Evolutionary conservation across 2,888 invertebrate species (phyloP), one percentile per base, ranked within the genome.

Genomic region (Cotesia congregata): DNA sequence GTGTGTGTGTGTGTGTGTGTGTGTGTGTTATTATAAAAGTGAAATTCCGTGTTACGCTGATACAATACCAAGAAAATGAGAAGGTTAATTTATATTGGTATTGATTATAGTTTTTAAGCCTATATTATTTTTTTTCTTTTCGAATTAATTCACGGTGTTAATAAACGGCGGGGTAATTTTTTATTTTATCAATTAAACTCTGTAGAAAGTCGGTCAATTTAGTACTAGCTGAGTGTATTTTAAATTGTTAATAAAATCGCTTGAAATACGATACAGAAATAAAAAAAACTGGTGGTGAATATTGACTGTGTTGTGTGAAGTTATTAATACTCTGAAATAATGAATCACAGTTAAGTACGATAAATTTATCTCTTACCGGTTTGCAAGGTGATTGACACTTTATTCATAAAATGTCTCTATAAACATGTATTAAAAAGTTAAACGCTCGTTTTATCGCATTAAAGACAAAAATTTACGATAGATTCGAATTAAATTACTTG

Each of bases 81-180:
- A 30, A 65, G 30, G 7, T 65, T 30, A 65, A 38, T 65, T 20
- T 65, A 65, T 65, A 30, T 30, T 20, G 9, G 9, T 20, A 65
- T 65, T 65, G 38, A 65, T 65, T 65, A 12, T 50, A 50, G 50
- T 50, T 50, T 50, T 50, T 50, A 50, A 50, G 50, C 7, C 50
- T 50, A 1, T 30, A 30, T 30, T 30, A 2, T 30, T 30, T 30
- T 30, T 30, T 30, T 12, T 50, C 50, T 12, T 50, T 12, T 50
- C 12, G 7, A 50, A 50, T 50, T 50, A 50, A 50, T 50, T 50
- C 50, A 50, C 7, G 12, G 50, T 50, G 12, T 50, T 50, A 12
- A 50, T 50, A 50, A 50, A 50, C 50, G 50, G 50, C 12, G 12
- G 6, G 7, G 12, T 50, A 50, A 50, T 50, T 50, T 50, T 50